Evolutionary conservation across 2,113 vertebrate species (phyloP), one percentile per base, ranked within the genome.

Genomic region (Siniperca chuatsi): DNA sequence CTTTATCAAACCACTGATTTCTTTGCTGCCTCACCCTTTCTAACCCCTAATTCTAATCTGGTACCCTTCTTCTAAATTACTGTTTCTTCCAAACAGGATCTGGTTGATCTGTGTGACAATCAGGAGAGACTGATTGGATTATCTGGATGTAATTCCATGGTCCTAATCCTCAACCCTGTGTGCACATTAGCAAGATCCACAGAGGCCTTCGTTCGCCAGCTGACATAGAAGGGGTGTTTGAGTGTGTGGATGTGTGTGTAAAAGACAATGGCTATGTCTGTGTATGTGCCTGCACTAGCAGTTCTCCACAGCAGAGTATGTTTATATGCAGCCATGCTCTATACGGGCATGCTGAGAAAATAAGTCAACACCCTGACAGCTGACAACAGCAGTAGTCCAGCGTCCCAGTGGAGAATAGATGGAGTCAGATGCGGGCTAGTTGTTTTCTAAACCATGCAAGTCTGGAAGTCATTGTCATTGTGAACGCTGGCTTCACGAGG

Each of bases 121-220:
- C 92, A 91, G 33, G 33, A 83, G 67, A 79, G 61, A 21, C 84
- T 92, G 93, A 94, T 92, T 91, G 92, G 94, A 96, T 94, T 94
- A 89, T 62, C 62, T 69, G 87, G 84, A 77, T 90, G 89, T 93
- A 93, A 95, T 93, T 91, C 93, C 76, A 70, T 15, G 74, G 82
- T 61, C 77, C 69, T 95, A 93, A 96, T 94, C 93, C 94, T 85
- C 67, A 85, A 71, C 70, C 76, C 54, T 75, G 84, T 60, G 86
- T 77, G 74, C 79, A 88, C 93, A 90, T 93, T 94, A 94, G 91
- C 85, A 77, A 67, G 85, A 90, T 87, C 84, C 79, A 70, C 78
- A 71, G 57, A 81, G 44, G 71, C 79, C 78, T 84, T 18, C 33
- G 20, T 65, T 71, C 54, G 68, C 60, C 81, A 68, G 77, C 76